Evolutionary conservation across 2,113 vertebrate species (phyloP).

Genomic region (Podiceps cristatus): DNA sequence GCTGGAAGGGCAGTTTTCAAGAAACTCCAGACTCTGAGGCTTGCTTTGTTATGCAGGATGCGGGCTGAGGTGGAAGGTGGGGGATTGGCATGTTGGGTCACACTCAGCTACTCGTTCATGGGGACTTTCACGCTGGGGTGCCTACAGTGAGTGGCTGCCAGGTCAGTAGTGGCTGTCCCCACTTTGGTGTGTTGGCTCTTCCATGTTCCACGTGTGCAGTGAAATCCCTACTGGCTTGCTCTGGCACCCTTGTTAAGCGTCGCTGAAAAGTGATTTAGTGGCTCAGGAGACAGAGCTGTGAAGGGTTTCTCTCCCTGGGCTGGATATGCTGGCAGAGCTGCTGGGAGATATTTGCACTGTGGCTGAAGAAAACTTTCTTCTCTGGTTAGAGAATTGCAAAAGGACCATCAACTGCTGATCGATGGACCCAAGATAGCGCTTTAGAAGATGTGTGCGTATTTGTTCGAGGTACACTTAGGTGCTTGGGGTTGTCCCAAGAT

Average conservation of each 20-base stretch:
- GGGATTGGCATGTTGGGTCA: neutral
- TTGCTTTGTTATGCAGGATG: neutral
- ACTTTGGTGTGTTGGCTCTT: neutral
- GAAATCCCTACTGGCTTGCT: neutral
- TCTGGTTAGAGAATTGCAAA: neutral
- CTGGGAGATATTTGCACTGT: neutral
- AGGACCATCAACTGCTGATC: neutral
- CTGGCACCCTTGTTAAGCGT: neutral
- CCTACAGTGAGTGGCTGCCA: neutral
- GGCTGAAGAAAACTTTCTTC: neutral
- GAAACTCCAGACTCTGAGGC: neutral
- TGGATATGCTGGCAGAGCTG: neutral
- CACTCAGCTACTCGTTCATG: neutral
- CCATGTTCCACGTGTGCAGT: neutral
- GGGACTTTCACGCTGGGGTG: neutral
- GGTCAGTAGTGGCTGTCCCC: neutral
- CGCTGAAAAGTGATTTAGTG: neutral
- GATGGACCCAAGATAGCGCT: neutral
- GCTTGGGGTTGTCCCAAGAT: neutral
- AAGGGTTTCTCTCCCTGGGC: neutral
- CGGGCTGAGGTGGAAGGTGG: neutral
- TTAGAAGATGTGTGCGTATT: neutral
- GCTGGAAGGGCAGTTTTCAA: neutral
- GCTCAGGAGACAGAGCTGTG: neutral
- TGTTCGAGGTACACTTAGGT: neutral